Evolutionary conservation across 2,797 vertebrate species (phyloP).

Genomic region (Hybognathus amarus): DNA sequence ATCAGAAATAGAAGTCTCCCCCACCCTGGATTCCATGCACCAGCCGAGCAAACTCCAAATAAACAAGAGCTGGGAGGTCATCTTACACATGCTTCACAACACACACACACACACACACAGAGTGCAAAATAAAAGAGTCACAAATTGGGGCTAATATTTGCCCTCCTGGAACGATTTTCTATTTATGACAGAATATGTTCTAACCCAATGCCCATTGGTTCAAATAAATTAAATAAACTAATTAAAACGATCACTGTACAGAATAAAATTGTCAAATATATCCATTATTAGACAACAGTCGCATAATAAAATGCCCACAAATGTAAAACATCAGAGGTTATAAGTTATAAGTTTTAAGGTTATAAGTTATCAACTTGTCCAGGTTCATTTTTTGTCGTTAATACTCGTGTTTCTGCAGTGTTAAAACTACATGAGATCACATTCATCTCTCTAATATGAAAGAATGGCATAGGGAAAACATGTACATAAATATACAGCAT

Average conservation of each 20-base stretch:
- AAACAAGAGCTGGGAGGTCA: constrained; percentile 79
- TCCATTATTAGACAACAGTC: background rate
- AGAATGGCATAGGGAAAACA: background rate
- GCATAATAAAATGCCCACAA: background rate
- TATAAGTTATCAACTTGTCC: too few relatives aligned
- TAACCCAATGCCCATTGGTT: background rate
- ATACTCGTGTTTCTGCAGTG: background rate
- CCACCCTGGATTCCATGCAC: constrained; percentile 63
- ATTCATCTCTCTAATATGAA: background rate
- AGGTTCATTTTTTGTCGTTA: background rate
- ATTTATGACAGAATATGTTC: background rate
- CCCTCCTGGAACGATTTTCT: background rate
- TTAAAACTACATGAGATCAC: background rate
- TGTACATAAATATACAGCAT: background rate
- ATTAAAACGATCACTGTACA: background rate
- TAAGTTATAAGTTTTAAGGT: too few relatives aligned
- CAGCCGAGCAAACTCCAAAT: constrained; percentile 77
- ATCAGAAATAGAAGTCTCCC: constrained; percentile 78
- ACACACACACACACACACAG: background rate
- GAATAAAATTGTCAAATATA: background rate
- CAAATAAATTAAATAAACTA: background rate
- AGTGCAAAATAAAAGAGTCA: constrained; percentile 35
- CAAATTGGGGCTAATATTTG: background rate
- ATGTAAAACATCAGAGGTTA: background rate
- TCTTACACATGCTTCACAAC: constrained; percentile 58